Evolutionary conservation across 2,888 invertebrate species (phyloP).

Genomic region (Drosophila crucigera): DNA sequence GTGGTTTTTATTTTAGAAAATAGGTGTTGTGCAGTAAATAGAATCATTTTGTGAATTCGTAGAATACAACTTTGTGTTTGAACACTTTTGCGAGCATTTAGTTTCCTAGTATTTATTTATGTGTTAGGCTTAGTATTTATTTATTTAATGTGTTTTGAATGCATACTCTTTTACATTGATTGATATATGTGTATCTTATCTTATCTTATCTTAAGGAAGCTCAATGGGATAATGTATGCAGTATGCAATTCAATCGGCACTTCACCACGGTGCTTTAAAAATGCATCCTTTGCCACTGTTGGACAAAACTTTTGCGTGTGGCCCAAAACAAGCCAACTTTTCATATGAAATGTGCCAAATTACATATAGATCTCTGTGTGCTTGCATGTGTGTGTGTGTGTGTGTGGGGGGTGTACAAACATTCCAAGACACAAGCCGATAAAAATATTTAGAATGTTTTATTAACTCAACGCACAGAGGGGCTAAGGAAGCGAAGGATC

Average conservation of each 20-base stretch:
- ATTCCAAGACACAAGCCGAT: conserved; percentile 47
- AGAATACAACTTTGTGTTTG: neutral
- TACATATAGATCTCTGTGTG: conserved; percentile 24
- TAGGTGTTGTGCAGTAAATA: neutral
- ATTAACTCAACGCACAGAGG: conserved; percentile 45
- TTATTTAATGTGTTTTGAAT: neutral
- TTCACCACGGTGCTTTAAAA: conserved; percentile 13
- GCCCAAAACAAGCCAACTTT: conserved; percentile 47
- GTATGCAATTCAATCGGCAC: neutral
- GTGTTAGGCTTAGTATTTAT: neutral
- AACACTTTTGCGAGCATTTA: neutral
- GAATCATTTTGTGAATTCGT: neutral
- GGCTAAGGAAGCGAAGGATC: conserved; percentile 3
- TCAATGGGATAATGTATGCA: too few species aligned
- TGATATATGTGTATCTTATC: neutral
- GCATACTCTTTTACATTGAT: neutral
- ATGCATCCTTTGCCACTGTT: conserved; percentile 12
- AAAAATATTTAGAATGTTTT: conserved; percentile 68
- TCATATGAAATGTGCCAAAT: conserved; percentile 70
- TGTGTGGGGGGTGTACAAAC: conserved; percentile 4
- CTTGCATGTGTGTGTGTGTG: neutral
- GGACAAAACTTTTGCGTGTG: conserved; percentile 29
- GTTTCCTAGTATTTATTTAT: neutral
- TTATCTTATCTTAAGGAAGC: neutral
- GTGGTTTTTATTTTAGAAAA: conserved; percentile 15